These are phyloP conservation scores for Carpatolechia fugitivella DNA, from an alignment of 2,888 invertebrate species.

Conservation along the genomic window DNA sequence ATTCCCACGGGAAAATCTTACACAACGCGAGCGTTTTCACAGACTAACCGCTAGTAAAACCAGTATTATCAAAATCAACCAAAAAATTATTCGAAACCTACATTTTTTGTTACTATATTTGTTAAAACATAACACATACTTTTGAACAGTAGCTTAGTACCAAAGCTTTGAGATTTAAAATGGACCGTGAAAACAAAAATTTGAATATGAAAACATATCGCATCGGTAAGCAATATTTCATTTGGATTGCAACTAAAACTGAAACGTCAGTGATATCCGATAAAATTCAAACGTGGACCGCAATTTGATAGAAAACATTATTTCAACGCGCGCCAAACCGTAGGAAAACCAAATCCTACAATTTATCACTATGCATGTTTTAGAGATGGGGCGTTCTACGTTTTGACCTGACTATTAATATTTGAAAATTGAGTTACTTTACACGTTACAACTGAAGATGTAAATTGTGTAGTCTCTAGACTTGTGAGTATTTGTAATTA, in stretches of 20 bases:
- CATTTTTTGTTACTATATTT: too few relatives aligned
- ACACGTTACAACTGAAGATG: not conserved
- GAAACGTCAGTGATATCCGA: conserved; percentile 15
- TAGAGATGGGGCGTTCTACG: not conserved
- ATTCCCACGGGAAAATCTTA: too few relatives aligned
- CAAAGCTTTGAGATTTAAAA: not conserved
- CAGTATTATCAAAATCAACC: too few relatives aligned
- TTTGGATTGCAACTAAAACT: conserved; percentile 8
- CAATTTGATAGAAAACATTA: conserved; percentile 17
- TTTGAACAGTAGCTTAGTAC: too few relatives aligned
- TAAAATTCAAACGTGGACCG: conserved; percentile 15
- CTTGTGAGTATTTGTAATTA: too few relatives aligned
- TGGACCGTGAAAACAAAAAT: not conserved
- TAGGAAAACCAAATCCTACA: conserved; percentile 10
- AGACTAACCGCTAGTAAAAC: too few relatives aligned
- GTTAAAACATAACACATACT: too few relatives aligned
- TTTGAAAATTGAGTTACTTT: not conserved
- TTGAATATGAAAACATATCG: not conserved
- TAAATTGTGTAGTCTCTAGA: too few relatives aligned
- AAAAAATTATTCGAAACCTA: too few relatives aligned
- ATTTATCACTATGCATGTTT: conserved; percentile 16
- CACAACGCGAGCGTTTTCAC: too few relatives aligned
- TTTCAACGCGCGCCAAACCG: not conserved
- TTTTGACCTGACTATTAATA: conserved; percentile 7
- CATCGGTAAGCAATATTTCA: not conserved